Evolutionary conservation across 2,797 vertebrate genomes (phyloP), one percentile per base, ranked within the genome.

Genomic region (Melanotaenia nigrans): DNA sequence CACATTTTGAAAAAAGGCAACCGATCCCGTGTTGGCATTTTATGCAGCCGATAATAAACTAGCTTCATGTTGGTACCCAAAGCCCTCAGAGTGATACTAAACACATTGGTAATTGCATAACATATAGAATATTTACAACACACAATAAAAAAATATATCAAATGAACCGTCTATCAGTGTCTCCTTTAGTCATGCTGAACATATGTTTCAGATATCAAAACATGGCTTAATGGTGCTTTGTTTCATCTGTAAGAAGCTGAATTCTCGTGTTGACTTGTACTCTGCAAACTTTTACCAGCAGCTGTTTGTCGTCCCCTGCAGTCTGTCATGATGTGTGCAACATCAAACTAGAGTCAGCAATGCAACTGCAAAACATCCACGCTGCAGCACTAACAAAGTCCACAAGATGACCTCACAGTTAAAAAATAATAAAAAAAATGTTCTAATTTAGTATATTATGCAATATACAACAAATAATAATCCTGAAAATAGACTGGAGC

Each of bases 261-360:
- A 24, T 24, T 12, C n/a, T 53, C 4, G 16, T 47, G 42, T 12
- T 25, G 22, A 1, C 24, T 24, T 53, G 49, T 1, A 63, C 18
- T 25, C n/a, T 65, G 24, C 1, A 42, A n/a, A 6, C 12, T 2
- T 65, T 55, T 35, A 38, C 18, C 51, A 4, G 11, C 38, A 5
- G 67, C 38, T 30, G 5, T 56, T 32, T 35, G 68, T 42, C 28
- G 56, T 61, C 76, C 65, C 36, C 78, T 82, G 49, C 65, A 65
- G 84, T 51, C 18, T 1, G 51, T 33, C 33, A n/a, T 0, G 1
- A 56, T 2, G 45, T 2, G 28, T 35, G 53, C 13, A 53, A 49
- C 6, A 4, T 55, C 40, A 22, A 28, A 2, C 53, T 4, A 1
- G 11, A 33, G 12, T 10, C n/a, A 33, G n/a, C 6, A 5, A 24